Evolutionary conservation across 2,113 vertebrate genomes (phyloP).

Genomic region (Tautogolabrus adspersus): DNA sequence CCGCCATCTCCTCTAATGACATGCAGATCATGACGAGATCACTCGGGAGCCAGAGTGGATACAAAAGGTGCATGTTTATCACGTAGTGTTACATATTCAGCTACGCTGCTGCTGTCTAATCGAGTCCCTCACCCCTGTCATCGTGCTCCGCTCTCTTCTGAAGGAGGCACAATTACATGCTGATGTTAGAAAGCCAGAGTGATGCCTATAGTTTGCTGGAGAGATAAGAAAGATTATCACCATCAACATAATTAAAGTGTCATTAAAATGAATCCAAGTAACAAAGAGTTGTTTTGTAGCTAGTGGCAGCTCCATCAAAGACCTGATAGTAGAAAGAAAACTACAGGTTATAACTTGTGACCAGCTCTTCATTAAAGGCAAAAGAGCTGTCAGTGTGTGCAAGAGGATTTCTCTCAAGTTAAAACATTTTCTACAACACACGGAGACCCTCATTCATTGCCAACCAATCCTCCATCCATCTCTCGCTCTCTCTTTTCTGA

Average conservation of each 20-base stretch:
- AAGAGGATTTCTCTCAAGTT: slow-evolving; percentile 30
- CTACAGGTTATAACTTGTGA: slow-evolving; percentile 29
- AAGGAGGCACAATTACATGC: slow-evolving; percentile 37
- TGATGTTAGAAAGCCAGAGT: slow-evolving; percentile 21
- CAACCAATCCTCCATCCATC: slow-evolving; percentile 43
- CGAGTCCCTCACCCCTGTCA: slow-evolving; percentile 45
- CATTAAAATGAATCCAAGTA: slow-evolving; percentile 30
- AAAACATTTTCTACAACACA: slow-evolving; percentile 47
- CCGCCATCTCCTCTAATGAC: slow-evolving; percentile 7
- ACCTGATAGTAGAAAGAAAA: background rate
- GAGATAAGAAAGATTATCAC: slow-evolving; percentile 38
- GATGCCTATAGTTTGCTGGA: slow-evolving; percentile 8
- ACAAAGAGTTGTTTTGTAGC: slow-evolving; percentile 10
- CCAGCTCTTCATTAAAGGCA: slow-evolving; percentile 15
- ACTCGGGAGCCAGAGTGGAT: background rate
- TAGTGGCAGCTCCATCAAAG: slow-evolving; percentile 23
- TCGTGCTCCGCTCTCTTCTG: slow-evolving; percentile 32
- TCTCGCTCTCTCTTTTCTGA: slow-evolving; percentile 21
- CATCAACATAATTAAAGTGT: slow-evolving; percentile 46
- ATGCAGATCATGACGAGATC: slow-evolving; percentile 9
- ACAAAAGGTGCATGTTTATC: slow-evolving; percentile 39
- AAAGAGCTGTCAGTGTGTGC: slow-evolving; percentile 9
- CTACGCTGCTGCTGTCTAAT: slow-evolving; percentile 46
- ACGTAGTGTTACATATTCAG: slow-evolving; percentile 29
- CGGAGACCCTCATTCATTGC: slow-evolving; percentile 24